A percentile compares a stretch with the other conserved stretches of the same genome.
phyloP scores from a whole-genome alignment of 1,140 invertebrate genomes.

The Diorhabda carinulata region DNA sequence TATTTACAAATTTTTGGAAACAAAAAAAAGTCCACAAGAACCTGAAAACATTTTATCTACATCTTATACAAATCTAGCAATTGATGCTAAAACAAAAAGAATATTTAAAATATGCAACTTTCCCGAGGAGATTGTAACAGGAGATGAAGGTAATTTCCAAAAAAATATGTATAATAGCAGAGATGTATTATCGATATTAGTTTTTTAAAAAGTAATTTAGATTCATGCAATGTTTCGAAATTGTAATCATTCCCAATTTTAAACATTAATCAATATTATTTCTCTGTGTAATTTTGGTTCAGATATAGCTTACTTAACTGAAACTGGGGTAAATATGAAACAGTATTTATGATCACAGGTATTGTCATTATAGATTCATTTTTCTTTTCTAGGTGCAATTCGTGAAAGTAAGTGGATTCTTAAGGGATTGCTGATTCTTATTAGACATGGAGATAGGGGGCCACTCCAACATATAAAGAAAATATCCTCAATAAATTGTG shows the following conservation, averaged over 20 bases:
- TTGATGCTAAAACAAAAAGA: conserved; percentile 58
- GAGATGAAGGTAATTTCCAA: conserved; percentile 60
- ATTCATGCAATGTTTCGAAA: background rate
- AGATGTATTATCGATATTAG: background rate
- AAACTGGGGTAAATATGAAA: too few relatives aligned
- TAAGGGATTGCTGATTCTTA: conserved; percentile 73
- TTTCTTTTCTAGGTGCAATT: background rate
- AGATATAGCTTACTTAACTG: too few relatives aligned
- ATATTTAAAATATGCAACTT: conserved; percentile 66
- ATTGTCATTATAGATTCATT: too few relatives aligned
- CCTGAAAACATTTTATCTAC: conserved; percentile 46
- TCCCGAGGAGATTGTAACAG: conserved; percentile 58
- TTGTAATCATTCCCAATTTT: conserved; percentile 12
- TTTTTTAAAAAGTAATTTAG: background rate
- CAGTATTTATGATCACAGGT: too few relatives aligned
- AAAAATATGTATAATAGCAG: background rate
- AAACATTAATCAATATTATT: background rate
- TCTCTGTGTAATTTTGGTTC: too few relatives aligned
- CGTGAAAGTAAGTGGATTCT: conserved; percentile 64
- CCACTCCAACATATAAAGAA: conserved; percentile 75
- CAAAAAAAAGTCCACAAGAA: conserved; percentile 47
- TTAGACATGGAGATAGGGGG: conserved; percentile 84
- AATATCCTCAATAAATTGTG: conserved; percentile 73
- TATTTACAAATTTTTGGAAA: conserved; percentile 73
- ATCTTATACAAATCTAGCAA: conserved; percentile 53